These are phyloP conservation scores for Oenanthe melanoleuca DNA, from an alignment of 2,113 vertebrate genomes.

Conservation along the genomic window DNA sequence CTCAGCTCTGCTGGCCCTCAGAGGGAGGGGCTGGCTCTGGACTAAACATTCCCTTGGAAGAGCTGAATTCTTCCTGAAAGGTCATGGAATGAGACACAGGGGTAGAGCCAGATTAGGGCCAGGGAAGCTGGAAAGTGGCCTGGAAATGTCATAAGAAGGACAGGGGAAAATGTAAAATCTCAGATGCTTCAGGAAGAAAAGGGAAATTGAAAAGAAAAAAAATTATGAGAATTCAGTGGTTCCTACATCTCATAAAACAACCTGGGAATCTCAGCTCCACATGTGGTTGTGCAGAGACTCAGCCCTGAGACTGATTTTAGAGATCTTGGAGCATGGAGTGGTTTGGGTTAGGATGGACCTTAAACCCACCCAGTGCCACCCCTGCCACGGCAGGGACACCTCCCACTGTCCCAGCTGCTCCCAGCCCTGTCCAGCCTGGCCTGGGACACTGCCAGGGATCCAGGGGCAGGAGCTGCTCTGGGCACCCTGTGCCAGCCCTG, in stretches of 20 bases:
- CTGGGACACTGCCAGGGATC: background rate
- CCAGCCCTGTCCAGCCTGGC: background rate
- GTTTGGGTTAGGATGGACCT: accelerated
- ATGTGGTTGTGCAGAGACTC: background rate
- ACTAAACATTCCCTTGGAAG: background rate
- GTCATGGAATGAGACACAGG: background rate
- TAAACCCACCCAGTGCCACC: background rate
- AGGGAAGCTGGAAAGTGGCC: background rate
- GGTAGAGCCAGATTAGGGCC: no score
- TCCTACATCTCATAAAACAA: background rate
- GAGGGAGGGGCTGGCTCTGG: background rate
- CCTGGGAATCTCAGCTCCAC: background rate
- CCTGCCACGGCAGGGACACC: background rate
- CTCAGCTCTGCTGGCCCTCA: background rate
- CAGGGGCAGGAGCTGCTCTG: background rate
- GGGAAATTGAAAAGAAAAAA: background rate
- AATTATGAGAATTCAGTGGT: accelerated
- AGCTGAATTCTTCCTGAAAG: background rate
- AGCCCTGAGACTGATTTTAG: background rate
- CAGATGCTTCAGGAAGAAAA: background rate
- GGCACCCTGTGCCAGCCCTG: background rate
- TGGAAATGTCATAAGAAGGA: background rate
- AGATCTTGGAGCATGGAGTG: background rate
- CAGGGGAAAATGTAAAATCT: background rate
- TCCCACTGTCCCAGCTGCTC: background rate